Conservation (phyloP, 1,140 invertebrate genomes). For the Psix sp. region DNA sequence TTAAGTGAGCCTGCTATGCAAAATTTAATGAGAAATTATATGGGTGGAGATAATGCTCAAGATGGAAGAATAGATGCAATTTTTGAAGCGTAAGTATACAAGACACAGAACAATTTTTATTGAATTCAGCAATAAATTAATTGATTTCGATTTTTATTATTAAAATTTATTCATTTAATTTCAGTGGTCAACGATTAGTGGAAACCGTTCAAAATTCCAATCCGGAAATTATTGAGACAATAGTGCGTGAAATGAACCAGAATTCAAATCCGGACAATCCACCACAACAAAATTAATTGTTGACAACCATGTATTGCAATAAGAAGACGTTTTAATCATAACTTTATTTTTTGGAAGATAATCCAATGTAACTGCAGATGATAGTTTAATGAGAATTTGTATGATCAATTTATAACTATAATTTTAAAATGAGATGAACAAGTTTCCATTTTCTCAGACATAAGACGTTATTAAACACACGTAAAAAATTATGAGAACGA, state of each 20-base stretch:
- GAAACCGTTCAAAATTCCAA: conserved; percentile 82
- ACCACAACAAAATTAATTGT: conserved; percentile 67
- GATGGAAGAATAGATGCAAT: conserved; percentile 67
- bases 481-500: too few species aligned
- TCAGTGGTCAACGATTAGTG: conserved; percentile 82
- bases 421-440: too few species aligned
- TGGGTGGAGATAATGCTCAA: conserved; percentile 66
- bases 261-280: conserved; percentile 66
- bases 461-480: too few species aligned
- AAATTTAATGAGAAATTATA: conserved; percentile 79
- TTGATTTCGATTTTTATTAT: background rate
- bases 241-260: conserved; percentile 78
- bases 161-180: conserved; percentile 55
- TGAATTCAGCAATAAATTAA: too few species aligned
- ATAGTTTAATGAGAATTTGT: too few species aligned
- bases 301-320: too few species aligned
- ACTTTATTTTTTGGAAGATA: too few species aligned
- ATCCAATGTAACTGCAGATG: too few species aligned
- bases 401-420: too few species aligned
- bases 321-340: too few species aligned
- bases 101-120: too few species aligned
- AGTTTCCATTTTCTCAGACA: too few species aligned
- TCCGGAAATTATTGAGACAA: conserved; percentile 82
- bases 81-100: conserved; percentile 69
- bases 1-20: conserved; percentile 87